Base-by-base conservation (phyloP, 2,888 invertebrate species). In the Apomyelois bistriatella region DNA sequence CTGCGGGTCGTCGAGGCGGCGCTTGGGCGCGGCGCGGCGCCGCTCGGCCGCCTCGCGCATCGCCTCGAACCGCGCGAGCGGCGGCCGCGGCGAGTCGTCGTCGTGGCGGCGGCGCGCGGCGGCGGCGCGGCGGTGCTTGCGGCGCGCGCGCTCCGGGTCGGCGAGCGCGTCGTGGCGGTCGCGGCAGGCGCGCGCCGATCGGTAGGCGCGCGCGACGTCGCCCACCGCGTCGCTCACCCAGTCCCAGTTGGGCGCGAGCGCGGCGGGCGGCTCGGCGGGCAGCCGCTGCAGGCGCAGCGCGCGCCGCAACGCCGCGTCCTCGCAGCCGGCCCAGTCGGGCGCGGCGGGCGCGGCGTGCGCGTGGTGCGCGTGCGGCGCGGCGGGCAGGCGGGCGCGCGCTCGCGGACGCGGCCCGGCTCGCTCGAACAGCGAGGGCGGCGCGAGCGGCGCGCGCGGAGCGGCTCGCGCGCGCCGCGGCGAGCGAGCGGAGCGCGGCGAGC, bases 211-310 rank as follows among this genome's bases (percentile, higher is more conserved):
- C 47, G 97, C 95, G n/a, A 93, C 94, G 58, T 95, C 94, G 82
- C 95, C 98, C 1, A 99, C 98, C 66, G 96, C 93, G 75, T 98
- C 98, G 16, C 98, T 94, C 7, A 97, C 96, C 76, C 98, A 93
- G 79, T 99, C 98, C 99, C 99, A 99, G 90, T 99, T 99, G 42
- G 97, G 95, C 22, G 95, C 95, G 74, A 97, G 97, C 95, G 96
- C 58, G 95, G 95, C 55, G 94, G 88, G 76, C 67, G 85, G 54
- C 94, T 93, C 80, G 94, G 92, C 60, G 95, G 91, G 86, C 70
- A 83, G 72, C 17, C 83, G 82, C 82, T 95, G 95, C 68, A 93
- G 91, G 61, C 95, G 94, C 47, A 95, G 91, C 0, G 96, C 96
- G 85, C 96, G 95, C 12, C 98, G 90, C 54, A 98, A 91, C 22